Evolutionary conservation across 2,113 vertebrate genomes (phyloP), one percentile per base, ranked within the genome.

Genomic region (Xiphophorus couchianus): DNA sequence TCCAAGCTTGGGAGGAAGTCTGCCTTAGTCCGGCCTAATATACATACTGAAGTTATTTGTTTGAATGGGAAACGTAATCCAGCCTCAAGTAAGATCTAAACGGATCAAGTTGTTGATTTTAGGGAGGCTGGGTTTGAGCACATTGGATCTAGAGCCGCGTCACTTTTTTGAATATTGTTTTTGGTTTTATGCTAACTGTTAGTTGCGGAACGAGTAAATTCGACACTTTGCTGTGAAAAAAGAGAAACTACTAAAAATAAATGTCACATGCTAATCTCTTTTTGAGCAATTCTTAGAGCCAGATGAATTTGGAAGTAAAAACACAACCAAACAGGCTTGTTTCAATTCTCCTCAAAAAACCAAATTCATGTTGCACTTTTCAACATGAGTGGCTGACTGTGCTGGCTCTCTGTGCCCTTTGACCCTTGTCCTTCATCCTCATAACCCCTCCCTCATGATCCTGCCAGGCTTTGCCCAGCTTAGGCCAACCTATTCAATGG

Each of bases 311-410:
- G 22, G 67, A 72, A 27, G 82, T 79, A 74, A 80, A 87, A 89
- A 83, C 84, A 54, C 62, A 73, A 71, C 76, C 44, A 25, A 80
- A 63, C 11, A 13, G 74, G 65, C 65, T 73, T 66, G 74, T 86
- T 82, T 73, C 71, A 68, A 72, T 62, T 33, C 79, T 74, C 84
- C 84, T 88, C 85, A 83, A 81, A 90, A 78, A 79, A 67, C 87
- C 80, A 61, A 89, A 86, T 90, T 91, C 78, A 78, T 83, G 86
- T 90, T 74, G 74, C 87, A 82, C 89, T 85, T 85, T 77, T 28
- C 62, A 84, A 76, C 15, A 8, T 86, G 84, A 92, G 92, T 93
- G 89, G 67, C 88, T 85, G 51, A 87, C 88, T 90, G 82, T 90
- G 92, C 90, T 88, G 85, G 42, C 83, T 68, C 81, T 68, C 78